phyloP scores from a whole-genome alignment of 2,797 vertebrate genomes.

The Allobates femoralis region DNA sequence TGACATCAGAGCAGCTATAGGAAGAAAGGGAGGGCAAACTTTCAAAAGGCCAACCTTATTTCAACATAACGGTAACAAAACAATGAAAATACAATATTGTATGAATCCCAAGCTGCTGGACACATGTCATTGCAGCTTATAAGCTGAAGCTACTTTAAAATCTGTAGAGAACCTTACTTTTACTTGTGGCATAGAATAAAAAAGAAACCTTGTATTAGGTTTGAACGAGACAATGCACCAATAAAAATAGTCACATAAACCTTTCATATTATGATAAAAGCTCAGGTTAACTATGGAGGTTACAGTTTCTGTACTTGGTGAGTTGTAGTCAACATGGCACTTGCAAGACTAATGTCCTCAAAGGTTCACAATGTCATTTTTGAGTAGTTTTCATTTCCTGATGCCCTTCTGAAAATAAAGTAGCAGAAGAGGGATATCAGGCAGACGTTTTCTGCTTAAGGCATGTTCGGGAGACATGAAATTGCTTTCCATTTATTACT shows the following conservation, averaged over 20 bases:
- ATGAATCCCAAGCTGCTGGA: too few relatives aligned
- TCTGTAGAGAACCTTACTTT: neutral
- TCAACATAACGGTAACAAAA: too few relatives aligned
- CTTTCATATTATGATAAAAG: neutral
- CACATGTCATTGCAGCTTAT: too few relatives aligned
- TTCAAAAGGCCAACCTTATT: too few relatives aligned
- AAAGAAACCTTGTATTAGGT: neutral
- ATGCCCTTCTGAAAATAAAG: conserved; percentile 42
- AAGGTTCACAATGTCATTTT: conserved; percentile 34
- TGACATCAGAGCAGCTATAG: too few relatives aligned
- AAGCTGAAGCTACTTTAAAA: neutral
- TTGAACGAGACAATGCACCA: neutral
- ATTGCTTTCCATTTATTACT: conserved; percentile 61
- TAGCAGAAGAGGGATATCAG: conserved; percentile 1
- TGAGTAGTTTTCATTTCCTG: conserved; percentile 26
- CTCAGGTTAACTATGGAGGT: neutral
- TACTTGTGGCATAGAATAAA: neutral
- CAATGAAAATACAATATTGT: too few relatives aligned
- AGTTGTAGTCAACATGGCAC: neutral
- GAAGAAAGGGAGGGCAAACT: too few relatives aligned
- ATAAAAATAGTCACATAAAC: neutral
- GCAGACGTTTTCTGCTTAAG: conserved; percentile 42
- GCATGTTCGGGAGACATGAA: conserved; percentile 39
- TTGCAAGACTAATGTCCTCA: neutral
- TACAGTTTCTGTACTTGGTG: neutral